These are phyloP conservation scores for Tuberolachnus salignus DNA, from an alignment of 2,888 invertebrate species.

Conservation along the genomic window DNA sequence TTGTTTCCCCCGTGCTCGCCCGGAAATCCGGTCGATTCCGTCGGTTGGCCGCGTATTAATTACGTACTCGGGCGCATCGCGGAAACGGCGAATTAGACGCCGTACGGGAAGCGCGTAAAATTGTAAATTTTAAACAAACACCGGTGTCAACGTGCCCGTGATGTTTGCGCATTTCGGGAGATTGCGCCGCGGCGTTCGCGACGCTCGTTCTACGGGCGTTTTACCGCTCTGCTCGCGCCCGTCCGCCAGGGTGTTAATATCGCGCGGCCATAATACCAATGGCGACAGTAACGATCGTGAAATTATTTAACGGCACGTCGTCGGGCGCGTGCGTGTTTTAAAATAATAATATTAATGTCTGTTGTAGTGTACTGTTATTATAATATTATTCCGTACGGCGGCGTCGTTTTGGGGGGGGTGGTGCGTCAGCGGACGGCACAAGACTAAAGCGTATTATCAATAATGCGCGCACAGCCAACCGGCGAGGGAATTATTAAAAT, in stretches of 20 bases:
- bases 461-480: no score
- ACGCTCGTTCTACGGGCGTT: not conserved
- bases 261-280: no score
- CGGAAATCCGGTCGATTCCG: not conserved
- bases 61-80: not conserved
- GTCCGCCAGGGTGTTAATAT: no score
- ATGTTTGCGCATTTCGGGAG: not conserved
- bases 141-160: constrained; percentile 15
- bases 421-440: no score
- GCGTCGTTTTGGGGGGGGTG: no score
- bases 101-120: not conserved
- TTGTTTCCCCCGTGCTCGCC: no score
- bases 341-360: no score
- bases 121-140: constrained; percentile 7
- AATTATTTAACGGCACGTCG: constrained; percentile 13
- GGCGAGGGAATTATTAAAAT: no score
- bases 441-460: no score
- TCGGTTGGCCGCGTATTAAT: not conserved
- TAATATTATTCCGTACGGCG: no score
- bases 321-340: no score
- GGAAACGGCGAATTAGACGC: constrained; percentile 1
- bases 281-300: not conserved
- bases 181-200: not conserved
- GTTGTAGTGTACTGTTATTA: no score
- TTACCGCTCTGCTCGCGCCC: not conserved